Evolutionary conservation across 2,113 vertebrate genomes (phyloP).

Genomic region (Hippocampus comes): DNA sequence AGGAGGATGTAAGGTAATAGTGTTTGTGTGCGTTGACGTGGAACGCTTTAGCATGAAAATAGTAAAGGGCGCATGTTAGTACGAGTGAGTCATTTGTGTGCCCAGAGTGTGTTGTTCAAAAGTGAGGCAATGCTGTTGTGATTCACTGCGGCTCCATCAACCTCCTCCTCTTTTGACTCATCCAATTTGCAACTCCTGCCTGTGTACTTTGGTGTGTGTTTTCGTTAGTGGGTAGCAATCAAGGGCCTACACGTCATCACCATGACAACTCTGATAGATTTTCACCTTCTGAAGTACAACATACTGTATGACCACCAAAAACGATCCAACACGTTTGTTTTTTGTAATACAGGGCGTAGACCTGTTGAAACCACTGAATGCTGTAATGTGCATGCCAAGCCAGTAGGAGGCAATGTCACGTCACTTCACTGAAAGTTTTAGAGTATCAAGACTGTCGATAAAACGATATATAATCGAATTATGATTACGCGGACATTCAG

Average conservation of each 20-base stretch:
- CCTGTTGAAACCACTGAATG: not conserved
- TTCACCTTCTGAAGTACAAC: not conserved
- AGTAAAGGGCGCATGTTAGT: slow-evolving; percentile 32
- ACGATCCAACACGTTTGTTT: not conserved
- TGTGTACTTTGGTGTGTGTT: slow-evolving; percentile 15
- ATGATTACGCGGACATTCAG: no score
- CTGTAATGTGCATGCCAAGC: not conserved
- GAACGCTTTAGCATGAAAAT: slow-evolving; percentile 50
- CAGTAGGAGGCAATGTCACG: not conserved
- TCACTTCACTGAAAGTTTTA: not conserved
- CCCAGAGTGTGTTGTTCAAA: slow-evolving; percentile 46
- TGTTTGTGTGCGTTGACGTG: slow-evolving; percentile 28
- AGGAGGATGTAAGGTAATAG: slow-evolving; percentile 27
- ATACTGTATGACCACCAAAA: no score
- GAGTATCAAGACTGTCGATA: no score
- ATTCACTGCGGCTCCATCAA: slow-evolving; percentile 38
- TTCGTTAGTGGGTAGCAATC: slow-evolving; percentile 39
- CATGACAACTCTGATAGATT: slow-evolving; percentile 50
- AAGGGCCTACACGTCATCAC: slow-evolving; percentile 50
- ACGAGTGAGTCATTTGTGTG: slow-evolving; percentile 49
- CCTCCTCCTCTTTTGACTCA: slow-evolving; percentile 41
- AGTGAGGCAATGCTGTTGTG: slow-evolving; percentile 32
- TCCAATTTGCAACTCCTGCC: slow-evolving; percentile 28
- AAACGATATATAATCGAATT: no score
- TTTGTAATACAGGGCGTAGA: not conserved